These are phyloP conservation scores for Mimas tiliae DNA, from an alignment of 2,888 invertebrate genomes.

Conservation along the genomic window DNA sequence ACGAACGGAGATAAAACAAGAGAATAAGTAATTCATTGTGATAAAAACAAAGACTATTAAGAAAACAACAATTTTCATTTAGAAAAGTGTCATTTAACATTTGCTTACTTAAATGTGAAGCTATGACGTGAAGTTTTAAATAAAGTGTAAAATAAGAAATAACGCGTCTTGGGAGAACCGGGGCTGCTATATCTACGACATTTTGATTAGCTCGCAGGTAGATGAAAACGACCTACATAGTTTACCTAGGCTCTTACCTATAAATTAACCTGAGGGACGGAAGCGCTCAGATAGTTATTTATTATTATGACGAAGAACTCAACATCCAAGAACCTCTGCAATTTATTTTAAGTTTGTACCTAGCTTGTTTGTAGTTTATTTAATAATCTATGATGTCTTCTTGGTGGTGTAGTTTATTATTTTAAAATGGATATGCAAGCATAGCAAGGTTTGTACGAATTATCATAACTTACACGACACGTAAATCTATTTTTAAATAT, in stretches of 20 bases:
- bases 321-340: conserved; percentile 2
- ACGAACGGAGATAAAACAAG: too few species aligned
- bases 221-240: conserved; percentile 7
- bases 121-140: too few species aligned
- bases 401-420: neutral
- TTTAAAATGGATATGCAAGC: too few species aligned
- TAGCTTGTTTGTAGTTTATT: too few species aligned
- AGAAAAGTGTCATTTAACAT: neutral
- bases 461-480: too few species aligned
- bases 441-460: too few species aligned
- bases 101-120: neutral
- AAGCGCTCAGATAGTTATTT: neutral
- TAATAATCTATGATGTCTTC: too few species aligned
- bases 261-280: conserved; percentile 1
- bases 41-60: neutral
- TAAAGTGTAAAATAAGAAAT: neutral
- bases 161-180: neutral
- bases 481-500: too few species aligned
- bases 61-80: neutral
- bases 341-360: neutral
- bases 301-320: conserved; percentile 4
- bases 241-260: conserved; percentile 17
- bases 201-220: neutral
- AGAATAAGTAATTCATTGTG: neutral
- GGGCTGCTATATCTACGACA: neutral